These are phyloP conservation scores for Pilophorus perplexus DNA, from an alignment of 2,888 invertebrate species.

Conservation along the genomic window DNA sequence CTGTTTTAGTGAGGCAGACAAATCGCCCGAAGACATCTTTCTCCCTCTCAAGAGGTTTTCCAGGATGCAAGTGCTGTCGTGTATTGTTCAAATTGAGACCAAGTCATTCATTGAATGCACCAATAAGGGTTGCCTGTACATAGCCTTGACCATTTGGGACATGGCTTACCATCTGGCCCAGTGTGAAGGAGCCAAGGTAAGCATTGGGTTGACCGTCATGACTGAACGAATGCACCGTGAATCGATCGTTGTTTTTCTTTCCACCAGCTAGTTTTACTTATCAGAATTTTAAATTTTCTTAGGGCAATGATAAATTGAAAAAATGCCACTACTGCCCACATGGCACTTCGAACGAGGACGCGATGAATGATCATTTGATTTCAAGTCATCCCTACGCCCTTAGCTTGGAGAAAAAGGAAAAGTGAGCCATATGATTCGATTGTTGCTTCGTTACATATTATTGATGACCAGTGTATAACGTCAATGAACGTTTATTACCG, in stretches of 20 bases:
- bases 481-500: too few relatives aligned
- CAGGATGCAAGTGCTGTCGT: slow-evolving; percentile 10
- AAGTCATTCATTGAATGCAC: slow-evolving; percentile 11
- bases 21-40: not conserved
- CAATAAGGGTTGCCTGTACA: slow-evolving; percentile 14
- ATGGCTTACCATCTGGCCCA: not conserved
- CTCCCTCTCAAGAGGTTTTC: not conserved
- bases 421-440: too few relatives aligned
- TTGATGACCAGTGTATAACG: too few relatives aligned
- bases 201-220: not conserved
- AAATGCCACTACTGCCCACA: slow-evolving; percentile 21
- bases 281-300: too few relatives aligned
- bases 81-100: slow-evolving; percentile 13
- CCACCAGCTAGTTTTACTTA: not conserved
- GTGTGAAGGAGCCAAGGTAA: slow-evolving; percentile 12
- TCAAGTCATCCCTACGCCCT: slow-evolving; percentile 8
- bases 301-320: not conserved
- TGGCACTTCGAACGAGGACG: not conserved
- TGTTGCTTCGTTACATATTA: too few relatives aligned
- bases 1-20: too few relatives aligned
- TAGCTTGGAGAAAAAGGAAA: not conserved
- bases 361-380: not conserved
- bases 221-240: not conserved
- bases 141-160: not conserved
- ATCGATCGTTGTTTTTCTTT: not conserved